Percentiles rank a stretch among this genome's conserved stretches.
Evolutionary conservation across 1,140 invertebrate species (phyloP).

Genomic region (Euura lappo): DNA sequence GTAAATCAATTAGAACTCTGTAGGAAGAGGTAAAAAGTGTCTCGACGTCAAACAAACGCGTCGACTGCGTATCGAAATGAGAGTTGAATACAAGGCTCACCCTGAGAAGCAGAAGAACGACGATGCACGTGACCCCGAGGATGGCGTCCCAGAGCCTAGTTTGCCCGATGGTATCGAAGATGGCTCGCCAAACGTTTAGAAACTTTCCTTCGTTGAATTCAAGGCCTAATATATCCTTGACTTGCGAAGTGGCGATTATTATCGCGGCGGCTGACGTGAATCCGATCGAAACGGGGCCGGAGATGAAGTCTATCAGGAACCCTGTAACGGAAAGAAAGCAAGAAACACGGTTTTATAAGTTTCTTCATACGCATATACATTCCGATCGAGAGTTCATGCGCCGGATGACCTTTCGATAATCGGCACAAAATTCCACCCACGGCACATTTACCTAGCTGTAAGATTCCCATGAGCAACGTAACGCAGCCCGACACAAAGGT

Average conservation of each 20-base stretch:
- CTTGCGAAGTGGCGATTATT: constrained; percentile 85
- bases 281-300: constrained; percentile 87
- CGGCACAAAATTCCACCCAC: neutral
- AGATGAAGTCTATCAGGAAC: constrained; percentile 91
- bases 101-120: constrained; percentile 70
- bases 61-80: constrained; percentile 10
- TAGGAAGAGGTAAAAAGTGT: too few species aligned
- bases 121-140: constrained; percentile 71
- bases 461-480: constrained; percentile 80
- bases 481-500: constrained; percentile 81
- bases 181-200: constrained; percentile 65
- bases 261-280: constrained; percentile 91
- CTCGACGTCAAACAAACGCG: too few species aligned
- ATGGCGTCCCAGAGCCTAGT: constrained; percentile 71
- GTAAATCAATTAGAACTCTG: too few species aligned
- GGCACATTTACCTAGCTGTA: constrained; percentile 75
- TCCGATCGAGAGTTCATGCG: neutral
- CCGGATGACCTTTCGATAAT: too few species aligned
- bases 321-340: constrained; percentile 63
- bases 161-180: constrained; percentile 72
- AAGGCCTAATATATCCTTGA: constrained; percentile 81
- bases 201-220: constrained; percentile 71
- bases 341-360: neutral
- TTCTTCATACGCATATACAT: neutral
- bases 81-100: constrained; percentile 55